These are phyloP conservation scores for Poecilobothrus nobilitatus DNA, from an alignment of 2,888 invertebrate genomes.

Conservation along the genomic window DNA sequence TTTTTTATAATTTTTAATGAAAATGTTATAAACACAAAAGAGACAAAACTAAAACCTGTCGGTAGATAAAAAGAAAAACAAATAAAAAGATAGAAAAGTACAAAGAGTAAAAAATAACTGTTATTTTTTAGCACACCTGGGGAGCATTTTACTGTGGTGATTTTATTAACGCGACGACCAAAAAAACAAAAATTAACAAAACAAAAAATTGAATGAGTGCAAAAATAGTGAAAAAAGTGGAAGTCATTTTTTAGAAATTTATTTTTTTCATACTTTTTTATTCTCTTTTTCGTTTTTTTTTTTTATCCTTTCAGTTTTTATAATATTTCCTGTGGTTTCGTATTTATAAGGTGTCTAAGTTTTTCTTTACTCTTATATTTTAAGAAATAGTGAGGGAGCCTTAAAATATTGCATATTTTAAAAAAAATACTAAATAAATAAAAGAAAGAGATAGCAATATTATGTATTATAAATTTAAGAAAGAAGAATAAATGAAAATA, in stretches of 20 bases:
- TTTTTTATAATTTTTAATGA: too few relatives aligned
- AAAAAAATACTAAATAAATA: too few relatives aligned
- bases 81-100: not conserved
- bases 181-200: not conserved
- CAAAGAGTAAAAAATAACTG: not conserved
- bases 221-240: not conserved
- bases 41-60: not conserved
- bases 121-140: slow-evolving; percentile 1
- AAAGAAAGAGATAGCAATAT: too few relatives aligned
- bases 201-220: too few relatives aligned
- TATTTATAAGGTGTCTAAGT: not conserved
- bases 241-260: not conserved
- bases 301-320: not conserved
- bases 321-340: not conserved
- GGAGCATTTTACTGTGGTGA: slow-evolving; percentile 6
- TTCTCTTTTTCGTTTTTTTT: not conserved
- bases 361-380: too few relatives aligned
- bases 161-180: slow-evolving; percentile 1
- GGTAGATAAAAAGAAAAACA: not conserved
- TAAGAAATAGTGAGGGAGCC: too few relatives aligned
- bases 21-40: not conserved
- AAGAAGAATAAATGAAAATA: not conserved
- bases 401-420: not conserved
- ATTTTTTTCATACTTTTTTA: not conserved
- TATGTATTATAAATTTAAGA: not conserved